Base-by-base conservation (phyloP, 2,113 vertebrate species). In the Aramus guarauna region DNA sequence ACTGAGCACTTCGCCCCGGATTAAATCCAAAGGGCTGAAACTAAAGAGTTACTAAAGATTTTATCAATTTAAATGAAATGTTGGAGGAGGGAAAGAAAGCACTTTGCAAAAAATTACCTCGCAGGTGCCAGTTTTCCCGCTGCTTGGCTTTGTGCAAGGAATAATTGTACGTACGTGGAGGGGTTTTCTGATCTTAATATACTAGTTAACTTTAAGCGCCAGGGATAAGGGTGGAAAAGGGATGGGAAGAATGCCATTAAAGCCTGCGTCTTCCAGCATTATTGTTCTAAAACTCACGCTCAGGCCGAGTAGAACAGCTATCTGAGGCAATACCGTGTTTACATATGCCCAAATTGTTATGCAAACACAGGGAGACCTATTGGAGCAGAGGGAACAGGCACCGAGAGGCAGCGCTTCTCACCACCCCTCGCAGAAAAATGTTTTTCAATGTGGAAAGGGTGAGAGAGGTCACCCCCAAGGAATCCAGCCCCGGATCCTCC, bases 401-500 rank as follows among this genome's bases (percentile, higher is more conserved):
- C 24, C 0, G 3, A 24, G 37, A 19, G 67, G 71, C 95, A 87
- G 88, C 7, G 3, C 84, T 92, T 86, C 94, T 74, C 91, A 76
- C 71, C 90, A 81, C n/a, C 69, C 72, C 67, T 37, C 5, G 36
- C 58, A 95, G 75, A 82, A 75, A 92, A 92, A 86, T 78, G 95
- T 89, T 94, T 95, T 75, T 19, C 91, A 90, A 15, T 82, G 89
- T 82, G 73, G 62, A 94, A 87, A 95, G 95, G 95, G 95, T 95
- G 91, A 96, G 89, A 94, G 92, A 95, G 96, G 96, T 96, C 96
- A 95, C 82, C 79, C 62, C 92, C 85, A 39, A 93, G 88, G 95
- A 96, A 96, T 95, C 96, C 92, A 72, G 83, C 39, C 68, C 84
- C 36, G 76, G 48, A 92, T 73, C 80, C 89, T 95, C 80, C 92